A percentile compares a stretch with the other conserved stretches of the same genome.
Evolutionary conservation across 2,888 invertebrate genomes (phyloP).

Genomic region (Pediacus dermestoides): DNA sequence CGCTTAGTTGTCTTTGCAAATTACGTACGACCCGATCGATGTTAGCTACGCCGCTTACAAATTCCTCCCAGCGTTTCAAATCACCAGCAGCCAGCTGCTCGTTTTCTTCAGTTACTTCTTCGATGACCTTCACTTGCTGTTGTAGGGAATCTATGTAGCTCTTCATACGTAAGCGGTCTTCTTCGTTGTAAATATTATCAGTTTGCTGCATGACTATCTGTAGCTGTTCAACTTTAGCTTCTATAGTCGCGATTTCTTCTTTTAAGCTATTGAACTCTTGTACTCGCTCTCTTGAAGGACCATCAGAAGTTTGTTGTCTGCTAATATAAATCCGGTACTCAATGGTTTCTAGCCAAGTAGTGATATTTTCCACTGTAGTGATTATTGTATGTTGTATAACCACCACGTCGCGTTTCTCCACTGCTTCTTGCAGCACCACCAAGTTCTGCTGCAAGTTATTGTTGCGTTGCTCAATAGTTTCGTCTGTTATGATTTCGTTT

Average conservation of each 20-base stretch:
- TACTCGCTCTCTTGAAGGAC: constrained; percentile 59
- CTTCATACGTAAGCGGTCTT: constrained; percentile 51
- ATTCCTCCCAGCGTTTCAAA: constrained; percentile 68
- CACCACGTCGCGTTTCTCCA: constrained; percentile 56
- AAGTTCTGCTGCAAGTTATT: constrained; percentile 61
- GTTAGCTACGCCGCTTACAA: constrained; percentile 61
- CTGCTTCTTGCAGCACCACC: constrained; percentile 56
- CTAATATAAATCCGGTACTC: constrained; percentile 71
- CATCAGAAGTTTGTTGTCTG: constrained; percentile 56
- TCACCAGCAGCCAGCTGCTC: constrained; percentile 57
- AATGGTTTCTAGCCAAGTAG: constrained; percentile 80
- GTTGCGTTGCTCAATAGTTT: constrained; percentile 55
- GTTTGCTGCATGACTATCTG: constrained; percentile 56
- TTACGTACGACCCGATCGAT: constrained; percentile 54
- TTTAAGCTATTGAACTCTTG: constrained; percentile 60
- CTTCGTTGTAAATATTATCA: constrained; percentile 50
- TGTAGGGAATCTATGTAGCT: constrained; percentile 59
- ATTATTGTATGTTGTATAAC: constrained; percentile 68
- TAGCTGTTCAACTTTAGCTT: constrained; percentile 63
- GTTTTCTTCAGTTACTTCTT: constrained; percentile 61
- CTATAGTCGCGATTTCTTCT: constrained; percentile 64
- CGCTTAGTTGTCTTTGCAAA: constrained; percentile 55
- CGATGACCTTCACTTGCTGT: constrained; percentile 68
- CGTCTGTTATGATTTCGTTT: constrained; percentile 55
- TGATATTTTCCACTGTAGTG: constrained; percentile 74